These are phyloP conservation scores for Ancistrus triradiatus DNA, from an alignment of 2,113 vertebrate genomes.

Conservation along the genomic window DNA sequence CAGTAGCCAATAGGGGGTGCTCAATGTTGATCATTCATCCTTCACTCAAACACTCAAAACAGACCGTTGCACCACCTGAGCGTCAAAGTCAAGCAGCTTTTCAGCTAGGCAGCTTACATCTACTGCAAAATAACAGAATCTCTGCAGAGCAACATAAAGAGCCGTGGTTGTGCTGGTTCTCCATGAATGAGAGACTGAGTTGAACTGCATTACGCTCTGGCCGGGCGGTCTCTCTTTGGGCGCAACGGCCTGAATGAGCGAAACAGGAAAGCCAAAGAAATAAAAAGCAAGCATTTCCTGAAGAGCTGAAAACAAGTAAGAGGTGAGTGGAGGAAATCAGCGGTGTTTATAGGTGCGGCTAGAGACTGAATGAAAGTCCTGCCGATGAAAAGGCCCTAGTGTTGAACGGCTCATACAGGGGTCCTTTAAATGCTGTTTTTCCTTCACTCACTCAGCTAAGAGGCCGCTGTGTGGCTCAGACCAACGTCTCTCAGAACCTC, in stretches of 20 bases:
- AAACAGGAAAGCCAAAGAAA: background rate
- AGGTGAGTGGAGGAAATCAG: background rate
- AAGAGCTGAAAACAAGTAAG: background rate
- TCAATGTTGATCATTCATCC: too few relatives aligned
- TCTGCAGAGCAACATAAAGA: background rate
- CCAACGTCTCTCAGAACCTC: background rate
- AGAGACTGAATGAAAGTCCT: constrained; percentile 8
- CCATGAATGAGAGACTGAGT: too few relatives aligned
- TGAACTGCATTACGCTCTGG: too few relatives aligned
- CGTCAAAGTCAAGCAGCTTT: too few relatives aligned
- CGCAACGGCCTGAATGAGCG: background rate
- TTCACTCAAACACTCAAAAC: too few relatives aligned
- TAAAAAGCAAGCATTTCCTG: background rate
- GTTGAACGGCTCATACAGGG: constrained; percentile 39
- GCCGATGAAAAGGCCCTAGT: constrained; percentile 37
- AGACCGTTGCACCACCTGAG: too few relatives aligned
- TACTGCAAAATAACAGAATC: too few relatives aligned
- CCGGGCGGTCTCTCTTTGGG: too few relatives aligned
- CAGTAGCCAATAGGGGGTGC: too few relatives aligned
- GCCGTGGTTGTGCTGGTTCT: too few relatives aligned
- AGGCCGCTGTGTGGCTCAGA: constrained; percentile 28
- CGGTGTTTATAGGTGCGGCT: constrained; percentile 14
- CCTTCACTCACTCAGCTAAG: constrained; percentile 30
- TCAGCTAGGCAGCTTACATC: too few relatives aligned
- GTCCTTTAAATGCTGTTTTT: constrained; percentile 46